phyloP scores from a whole-genome alignment of 2,797 vertebrate species.

The Sebastiscus tertius region DNA sequence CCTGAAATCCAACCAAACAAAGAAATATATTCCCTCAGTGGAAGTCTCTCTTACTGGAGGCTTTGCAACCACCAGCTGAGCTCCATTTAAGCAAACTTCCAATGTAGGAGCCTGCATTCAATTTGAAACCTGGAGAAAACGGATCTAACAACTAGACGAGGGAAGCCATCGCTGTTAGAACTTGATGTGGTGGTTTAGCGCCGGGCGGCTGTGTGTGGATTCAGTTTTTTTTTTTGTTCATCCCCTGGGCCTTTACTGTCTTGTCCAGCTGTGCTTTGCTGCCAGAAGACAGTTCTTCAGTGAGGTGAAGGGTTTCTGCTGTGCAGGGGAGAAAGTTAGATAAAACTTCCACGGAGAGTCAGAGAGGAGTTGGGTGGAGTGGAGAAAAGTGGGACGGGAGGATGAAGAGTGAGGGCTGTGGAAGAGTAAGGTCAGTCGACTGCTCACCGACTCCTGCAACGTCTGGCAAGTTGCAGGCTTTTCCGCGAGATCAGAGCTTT shows the following conservation, averaged over 20 bases:
- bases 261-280: constrained; percentile 57
- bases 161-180: constrained; percentile 51
- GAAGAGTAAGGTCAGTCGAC: constrained; percentile 15
- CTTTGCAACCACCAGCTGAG: constrained; percentile 71
- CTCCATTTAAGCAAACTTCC: constrained; percentile 71
- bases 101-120: constrained; percentile 44
- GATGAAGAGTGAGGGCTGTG: constrained; percentile 2
- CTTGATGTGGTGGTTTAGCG: constrained; percentile 46
- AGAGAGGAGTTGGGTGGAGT: neutral
- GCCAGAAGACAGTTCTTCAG: constrained; percentile 28
- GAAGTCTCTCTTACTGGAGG: constrained; percentile 59
- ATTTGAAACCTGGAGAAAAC: constrained; percentile 62
- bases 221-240: neutral
- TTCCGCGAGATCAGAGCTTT: constrained; percentile 63
- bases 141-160: constrained; percentile 41
- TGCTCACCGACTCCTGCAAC: neutral
- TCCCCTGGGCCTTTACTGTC: constrained; percentile 27
- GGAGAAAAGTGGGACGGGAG: neutral
- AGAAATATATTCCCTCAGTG: constrained; percentile 73
- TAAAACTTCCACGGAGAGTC: constrained; percentile 16
- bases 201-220: constrained; percentile 29
- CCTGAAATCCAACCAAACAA: constrained; percentile 79
- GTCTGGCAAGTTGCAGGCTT: constrained; percentile 39
- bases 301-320: constrained; percentile 47
- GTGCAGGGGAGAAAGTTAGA: constrained; percentile 41